Percentiles rank a stretch among this genome's conserved stretches.
Conservation (phyloP, 1,140 invertebrate genomes). For the Cyclargus thomasi region DNA sequence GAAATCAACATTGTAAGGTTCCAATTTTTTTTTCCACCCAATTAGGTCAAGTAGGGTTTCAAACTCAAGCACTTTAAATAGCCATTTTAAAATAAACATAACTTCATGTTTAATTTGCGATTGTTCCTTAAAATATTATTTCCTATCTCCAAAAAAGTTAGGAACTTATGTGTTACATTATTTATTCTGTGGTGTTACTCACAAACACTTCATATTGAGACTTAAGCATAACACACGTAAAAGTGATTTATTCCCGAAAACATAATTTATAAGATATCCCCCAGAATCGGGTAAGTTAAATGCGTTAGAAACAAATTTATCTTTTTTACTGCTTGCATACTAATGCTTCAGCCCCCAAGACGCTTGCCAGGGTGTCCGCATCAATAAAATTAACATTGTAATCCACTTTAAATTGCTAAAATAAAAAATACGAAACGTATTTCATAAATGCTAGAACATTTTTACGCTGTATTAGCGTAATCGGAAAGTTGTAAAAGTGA, state of each 20-base stretch:
- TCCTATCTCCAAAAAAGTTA: no score
- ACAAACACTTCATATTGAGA: neutral
- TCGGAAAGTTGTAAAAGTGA: neutral
- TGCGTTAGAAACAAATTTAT: constrained; percentile 65
- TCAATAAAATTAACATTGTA: constrained; percentile 75
- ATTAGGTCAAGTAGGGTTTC: no score
- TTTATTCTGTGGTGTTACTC: neutral
- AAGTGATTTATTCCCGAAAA: constrained; percentile 10
- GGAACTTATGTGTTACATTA: no score
- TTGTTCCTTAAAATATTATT: no score
- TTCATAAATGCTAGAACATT: constrained; percentile 25
- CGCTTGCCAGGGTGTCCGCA: constrained; percentile 55
- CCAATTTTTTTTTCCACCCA: no score
- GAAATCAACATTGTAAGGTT: no score
- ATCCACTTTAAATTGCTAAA: constrained; percentile 67
- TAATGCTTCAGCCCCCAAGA: constrained; percentile 49
- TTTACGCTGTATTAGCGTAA: constrained; percentile 7
- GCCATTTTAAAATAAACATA: no score
- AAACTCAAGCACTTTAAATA: no score
- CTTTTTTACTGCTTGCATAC: constrained; percentile 68
- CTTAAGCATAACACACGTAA: neutral
- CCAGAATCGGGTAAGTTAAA: constrained; percentile 66
- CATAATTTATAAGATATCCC: constrained; percentile 29
- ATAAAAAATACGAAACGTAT: constrained; percentile 57
- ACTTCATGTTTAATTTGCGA: no score